Percentiles rank a stretch among this genome's conserved stretches.
phyloP scores from a whole-genome alignment of 1,140 invertebrate species.

The Mesaphorura yosii region DNA sequence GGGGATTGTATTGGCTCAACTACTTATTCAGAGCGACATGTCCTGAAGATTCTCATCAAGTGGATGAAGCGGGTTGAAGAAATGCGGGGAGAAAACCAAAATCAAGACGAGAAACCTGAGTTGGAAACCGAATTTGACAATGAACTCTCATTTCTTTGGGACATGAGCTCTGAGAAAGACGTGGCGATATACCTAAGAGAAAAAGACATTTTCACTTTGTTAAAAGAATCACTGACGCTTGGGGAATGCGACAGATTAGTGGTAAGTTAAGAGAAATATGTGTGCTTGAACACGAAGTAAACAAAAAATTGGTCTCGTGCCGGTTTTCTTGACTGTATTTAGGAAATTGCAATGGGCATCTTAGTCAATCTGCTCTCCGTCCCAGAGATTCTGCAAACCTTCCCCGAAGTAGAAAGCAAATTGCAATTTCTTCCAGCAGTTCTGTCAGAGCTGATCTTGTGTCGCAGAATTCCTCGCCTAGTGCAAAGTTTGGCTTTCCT shows the following conservation, averaged over 20 bases:
- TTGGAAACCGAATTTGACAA: constrained; percentile 20
- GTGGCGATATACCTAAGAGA: constrained; percentile 24
- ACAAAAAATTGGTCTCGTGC: background rate
- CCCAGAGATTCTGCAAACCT: constrained; percentile 16
- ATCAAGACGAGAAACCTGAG: constrained; percentile 1
- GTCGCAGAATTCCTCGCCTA: constrained; percentile 13
- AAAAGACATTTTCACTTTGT: constrained; percentile 19
- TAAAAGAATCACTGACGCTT: constrained; percentile 16
- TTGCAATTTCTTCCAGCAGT: constrained; percentile 17
- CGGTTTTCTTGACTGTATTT: constrained; percentile 10
- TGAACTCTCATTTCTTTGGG: constrained; percentile 25
- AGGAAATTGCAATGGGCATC: constrained; percentile 29
- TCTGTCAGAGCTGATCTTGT: background rate
- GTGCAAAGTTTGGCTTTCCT: constrained; percentile 26
- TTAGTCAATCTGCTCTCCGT: constrained; percentile 25
- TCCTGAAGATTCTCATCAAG: constrained; percentile 27
- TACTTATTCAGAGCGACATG: constrained; percentile 26
- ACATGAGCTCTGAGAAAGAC: constrained; percentile 28
- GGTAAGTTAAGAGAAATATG: constrained; percentile 3
- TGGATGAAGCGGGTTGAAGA: constrained; percentile 15
- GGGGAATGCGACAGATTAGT: constrained; percentile 11
- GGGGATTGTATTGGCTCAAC: constrained; percentile 28
- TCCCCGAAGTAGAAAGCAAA: constrained; percentile 15
- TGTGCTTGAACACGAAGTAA: background rate
- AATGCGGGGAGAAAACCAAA: background rate